Percentiles rank a stretch among this genome's conserved stretches.
These are phyloP conservation scores for Danio aesculapii DNA, from an alignment of 2,797 vertebrate species.

Conservation along the genomic window DNA sequence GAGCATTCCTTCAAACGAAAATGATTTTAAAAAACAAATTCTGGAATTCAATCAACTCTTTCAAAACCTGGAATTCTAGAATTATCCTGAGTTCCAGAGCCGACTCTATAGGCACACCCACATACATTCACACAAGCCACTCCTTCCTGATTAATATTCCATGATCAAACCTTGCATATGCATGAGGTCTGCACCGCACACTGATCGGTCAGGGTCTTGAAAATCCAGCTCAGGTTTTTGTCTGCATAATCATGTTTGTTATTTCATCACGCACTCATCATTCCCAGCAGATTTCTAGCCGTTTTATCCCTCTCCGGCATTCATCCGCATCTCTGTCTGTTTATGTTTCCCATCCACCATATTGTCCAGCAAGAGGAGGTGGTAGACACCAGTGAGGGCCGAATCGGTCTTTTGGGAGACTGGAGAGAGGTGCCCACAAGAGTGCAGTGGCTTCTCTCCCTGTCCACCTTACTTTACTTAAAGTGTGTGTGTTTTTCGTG, in stretches of 20 bases:
- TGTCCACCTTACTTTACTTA: conserved; percentile 18
- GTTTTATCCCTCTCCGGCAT: conserved; percentile 39
- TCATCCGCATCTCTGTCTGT: conserved; percentile 58
- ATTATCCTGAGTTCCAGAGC: background rate
- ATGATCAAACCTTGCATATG: conserved; percentile 61
- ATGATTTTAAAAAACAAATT: background rate
- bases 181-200: conserved; percentile 58
- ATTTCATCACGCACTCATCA: conserved; percentile 50
- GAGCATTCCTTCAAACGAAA: background rate
- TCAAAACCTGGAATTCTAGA: conserved; percentile 2
- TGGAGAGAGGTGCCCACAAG: conserved; percentile 82
- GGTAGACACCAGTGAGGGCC: conserved; percentile 79
- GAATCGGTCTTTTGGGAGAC: conserved; percentile 84
- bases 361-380: conserved; percentile 83
- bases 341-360: conserved; percentile 53
- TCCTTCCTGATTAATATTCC: conserved; percentile 24
- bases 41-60: background rate
- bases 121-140: conserved; percentile 10
- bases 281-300: conserved; percentile 67
- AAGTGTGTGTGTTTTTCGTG: conserved; percentile 27
- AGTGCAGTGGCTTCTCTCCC: conserved; percentile 69
- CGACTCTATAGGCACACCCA: background rate
- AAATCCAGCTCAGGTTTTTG: conserved; percentile 64
- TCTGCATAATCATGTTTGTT: conserved; percentile 32
- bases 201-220: conserved; percentile 30